A percentile compares a stretch with the other conserved stretches of the same genome.
Conservation (phyloP, 2,888 invertebrate genomes). For the Monochamus alternatus region DNA sequence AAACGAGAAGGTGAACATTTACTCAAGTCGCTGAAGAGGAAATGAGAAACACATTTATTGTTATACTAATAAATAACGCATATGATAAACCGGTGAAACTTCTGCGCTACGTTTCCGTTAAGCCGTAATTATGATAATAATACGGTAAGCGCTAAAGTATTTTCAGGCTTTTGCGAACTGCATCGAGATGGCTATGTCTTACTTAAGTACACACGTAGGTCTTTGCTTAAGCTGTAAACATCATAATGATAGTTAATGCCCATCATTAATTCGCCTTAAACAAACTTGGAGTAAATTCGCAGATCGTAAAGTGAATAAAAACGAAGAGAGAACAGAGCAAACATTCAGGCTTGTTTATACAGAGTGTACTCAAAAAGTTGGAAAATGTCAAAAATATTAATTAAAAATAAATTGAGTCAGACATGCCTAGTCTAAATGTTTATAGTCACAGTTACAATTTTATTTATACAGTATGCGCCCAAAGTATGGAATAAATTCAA, state of each 20-base stretch:
- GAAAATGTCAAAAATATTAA: no score
- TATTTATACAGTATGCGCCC: no score
- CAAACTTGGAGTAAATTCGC: conserved; percentile 57
- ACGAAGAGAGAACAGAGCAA: conserved; percentile 31
- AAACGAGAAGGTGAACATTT: background rate
- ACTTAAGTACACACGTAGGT: conserved; percentile 51
- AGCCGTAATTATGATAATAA: conserved; percentile 59
- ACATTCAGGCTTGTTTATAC: background rate
- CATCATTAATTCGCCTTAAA: conserved; percentile 62
- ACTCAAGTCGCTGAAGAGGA: background rate
- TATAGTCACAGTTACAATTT: no score
- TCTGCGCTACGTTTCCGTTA: conserved; percentile 28
- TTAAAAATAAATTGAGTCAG: no score
- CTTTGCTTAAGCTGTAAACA: conserved; percentile 53
- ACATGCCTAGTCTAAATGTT: no score
- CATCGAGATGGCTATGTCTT: conserved; percentile 53
- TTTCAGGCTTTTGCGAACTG: conserved; percentile 43
- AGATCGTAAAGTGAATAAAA: conserved; percentile 48
- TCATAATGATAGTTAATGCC: conserved; percentile 61
- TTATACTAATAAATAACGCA: background rate
- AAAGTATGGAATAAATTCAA: no score
- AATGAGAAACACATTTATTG: conserved; percentile 15
- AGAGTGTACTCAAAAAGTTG: no score
- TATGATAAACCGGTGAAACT: background rate
- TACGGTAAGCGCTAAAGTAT: conserved; percentile 45